Percentiles rank a stretch among this genome's conserved stretches.
Conservation (phyloP, 1,140 invertebrate species). For the Panagrolaimus sp. region DNA sequence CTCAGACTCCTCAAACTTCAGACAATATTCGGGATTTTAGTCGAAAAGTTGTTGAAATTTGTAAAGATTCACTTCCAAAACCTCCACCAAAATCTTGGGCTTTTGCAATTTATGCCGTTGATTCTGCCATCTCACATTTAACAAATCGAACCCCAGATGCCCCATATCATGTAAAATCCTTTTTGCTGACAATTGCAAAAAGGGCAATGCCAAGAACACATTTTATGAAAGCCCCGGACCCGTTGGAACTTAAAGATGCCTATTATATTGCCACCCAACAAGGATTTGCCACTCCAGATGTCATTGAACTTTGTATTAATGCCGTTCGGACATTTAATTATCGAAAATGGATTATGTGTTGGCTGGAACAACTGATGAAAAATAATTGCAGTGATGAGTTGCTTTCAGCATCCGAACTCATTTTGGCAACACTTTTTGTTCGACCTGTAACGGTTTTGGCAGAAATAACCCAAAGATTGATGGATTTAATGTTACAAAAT, state of each 20-base stretch:
- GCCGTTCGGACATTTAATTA: background rate
- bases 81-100: background rate
- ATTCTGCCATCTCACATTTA: background rate
- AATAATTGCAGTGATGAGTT: background rate
- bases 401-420: background rate
- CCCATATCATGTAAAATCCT: background rate
- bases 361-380: conserved; percentile 8
- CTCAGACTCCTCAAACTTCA: background rate
- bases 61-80: background rate
- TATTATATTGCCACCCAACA: background rate
- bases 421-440: background rate
- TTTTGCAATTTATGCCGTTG: background rate
- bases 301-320: background rate
- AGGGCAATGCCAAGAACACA: background rate
- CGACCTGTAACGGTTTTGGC: background rate
- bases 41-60: background rate
- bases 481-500: background rate
- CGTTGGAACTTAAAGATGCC: background rate
- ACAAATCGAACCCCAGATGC: background rate
- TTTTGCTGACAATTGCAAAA: background rate
- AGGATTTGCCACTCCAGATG: background rate
- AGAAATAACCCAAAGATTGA: background rate
- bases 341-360: background rate
- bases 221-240: background rate
- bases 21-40: background rate